phyloP scores from a whole-genome alignment of 2,113 vertebrate species.

The Anseranas semipalmata region DNA sequence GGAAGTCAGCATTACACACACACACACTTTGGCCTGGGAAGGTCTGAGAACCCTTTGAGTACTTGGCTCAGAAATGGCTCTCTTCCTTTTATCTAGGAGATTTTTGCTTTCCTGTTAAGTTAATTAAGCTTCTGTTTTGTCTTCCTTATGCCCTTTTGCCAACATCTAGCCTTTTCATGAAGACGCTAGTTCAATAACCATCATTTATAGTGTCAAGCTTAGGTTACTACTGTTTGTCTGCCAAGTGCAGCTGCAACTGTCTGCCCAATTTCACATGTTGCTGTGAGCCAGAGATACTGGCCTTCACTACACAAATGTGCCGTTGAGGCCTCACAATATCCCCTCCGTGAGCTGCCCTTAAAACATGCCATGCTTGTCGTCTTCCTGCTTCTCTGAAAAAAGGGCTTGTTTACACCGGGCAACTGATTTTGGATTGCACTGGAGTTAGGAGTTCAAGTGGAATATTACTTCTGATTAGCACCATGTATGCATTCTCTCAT shows the following conservation, averaged over 20 bases:
- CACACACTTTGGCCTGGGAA: slow-evolving; percentile 51
- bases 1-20: slow-evolving; percentile 59
- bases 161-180: not conserved
- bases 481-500: not conserved
- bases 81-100: slow-evolving; percentile 59
- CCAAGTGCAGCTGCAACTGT: not conserved
- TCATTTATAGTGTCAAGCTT: not conserved
- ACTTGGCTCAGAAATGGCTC: slow-evolving; percentile 51
- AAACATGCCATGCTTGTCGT: not conserved
- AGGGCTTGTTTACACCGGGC: not conserved
- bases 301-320: not conserved
- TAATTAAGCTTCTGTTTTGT: slow-evolving; percentile 64
- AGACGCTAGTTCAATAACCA: slow-evolving; percentile 21
- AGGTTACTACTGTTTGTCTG: slow-evolving; percentile 5
- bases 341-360: not conserved
- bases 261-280: not conserved
- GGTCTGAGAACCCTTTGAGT: slow-evolving; percentile 50
- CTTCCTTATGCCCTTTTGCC: slow-evolving; percentile 51
- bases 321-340: not conserved
- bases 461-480: not conserved
- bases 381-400: not conserved
- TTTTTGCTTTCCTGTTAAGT: slow-evolving; percentile 64
- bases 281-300: not conserved
- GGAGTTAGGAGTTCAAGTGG: not conserved
- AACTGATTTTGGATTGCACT: not conserved